Base-by-base conservation (phyloP, 2,888 invertebrate genomes). In the Elysia crispata region DNA sequence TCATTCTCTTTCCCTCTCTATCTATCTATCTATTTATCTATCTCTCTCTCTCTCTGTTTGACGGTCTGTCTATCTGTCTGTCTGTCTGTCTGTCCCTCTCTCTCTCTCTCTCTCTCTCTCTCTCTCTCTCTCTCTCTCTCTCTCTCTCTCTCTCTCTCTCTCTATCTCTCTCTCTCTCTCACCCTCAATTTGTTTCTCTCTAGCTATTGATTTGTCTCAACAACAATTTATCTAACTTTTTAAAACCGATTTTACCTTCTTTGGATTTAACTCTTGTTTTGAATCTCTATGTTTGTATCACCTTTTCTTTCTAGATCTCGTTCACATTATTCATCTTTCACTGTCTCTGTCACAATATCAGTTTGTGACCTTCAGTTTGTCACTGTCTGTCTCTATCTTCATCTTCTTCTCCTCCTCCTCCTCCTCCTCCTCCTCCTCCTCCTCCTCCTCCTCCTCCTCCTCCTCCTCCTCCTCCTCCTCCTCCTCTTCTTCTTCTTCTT, bases 171-270 rank as follows among this genome's bases (percentile, higher is more conserved):
- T n/a, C 50, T 5, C 60, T 75, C 8, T 30, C 50, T 15, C 75
- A 18, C 6, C 11, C 8, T 3, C 62, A 66, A 5, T 50, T 60
- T 3, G 31, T 75, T 25, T 50, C 76, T 85, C 84, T 11, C 11
- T 11, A n/a, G n/a, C n/a, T n/a, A n/a, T n/a, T n/a, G n/a, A n/a
- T n/a, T n/a, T n/a, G n/a, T n/a, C n/a, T n/a, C n/a, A n/a, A n/a
- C n/a, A n/a, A n/a, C n/a, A n/a, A n/a, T n/a, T n/a, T n/a, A n/a
- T n/a, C n/a, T n/a, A n/a, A n/a, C n/a, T n/a, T n/a, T n/a, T n/a
- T n/a, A n/a, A n/a, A n/a, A n/a, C n/a, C n/a, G n/a, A n/a, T n/a
- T n/a, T n/a, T n/a, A n/a, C n/a, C n/a, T n/a, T n/a, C n/a, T n/a
- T n/a, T n/a, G n/a, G n/a, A n/a, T n/a, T n/a, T n/a, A n/a, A n/a